Evolutionary conservation across 2,797 vertebrate species (phyloP), one percentile per base, ranked within the genome.

Genomic region (Hafferia zeledoni): DNA sequence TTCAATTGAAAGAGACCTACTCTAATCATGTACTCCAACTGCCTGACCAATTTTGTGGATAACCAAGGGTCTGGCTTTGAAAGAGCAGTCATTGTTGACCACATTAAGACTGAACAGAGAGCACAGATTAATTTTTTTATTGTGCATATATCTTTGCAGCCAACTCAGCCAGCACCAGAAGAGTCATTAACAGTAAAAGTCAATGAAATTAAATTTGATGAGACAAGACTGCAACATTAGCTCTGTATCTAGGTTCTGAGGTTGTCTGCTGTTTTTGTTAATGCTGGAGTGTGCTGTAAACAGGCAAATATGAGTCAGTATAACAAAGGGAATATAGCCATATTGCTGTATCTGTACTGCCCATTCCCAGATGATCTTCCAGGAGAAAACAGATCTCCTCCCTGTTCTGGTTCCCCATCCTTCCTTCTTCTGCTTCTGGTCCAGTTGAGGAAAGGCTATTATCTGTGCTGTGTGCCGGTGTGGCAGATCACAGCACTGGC

Each of bases 391-490:
- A 1, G 16, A 8, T 77, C 22, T 65, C 10, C 28, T 43, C 43
- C 17, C 43, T 46, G 23, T 65, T 23, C 59, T 72, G 47, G n/a
- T 78, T 67, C n/a, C 50, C 10, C 14, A 59, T 33, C 41, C 35
- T 78, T n/a, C 41, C 12, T 23, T 87, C 33, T 57, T 44, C 12
- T 75, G 24, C 59, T 13, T 3, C 41, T 53, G 76, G 65, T 70
- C 52, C 46, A n/a, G 23, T 18, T 4, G 13, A 72, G n/a, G 31
- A 55, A 61, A 37, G 24, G 19, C 11, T 24, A 19, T 16, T 22
- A n/a, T 30, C 53, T 1, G 2, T 31, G 14, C 14, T 31, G 47
- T 24, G 30, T 5, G 2, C 35, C 1, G 1, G 19, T 18, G 15
- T 37, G 47, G 53, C 27, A 12, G 52, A 30, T 60, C 22, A 60